phyloP scores from a whole-genome alignment of 2,797 vertebrate genomes.

The Monodelphis domestica region DNA sequence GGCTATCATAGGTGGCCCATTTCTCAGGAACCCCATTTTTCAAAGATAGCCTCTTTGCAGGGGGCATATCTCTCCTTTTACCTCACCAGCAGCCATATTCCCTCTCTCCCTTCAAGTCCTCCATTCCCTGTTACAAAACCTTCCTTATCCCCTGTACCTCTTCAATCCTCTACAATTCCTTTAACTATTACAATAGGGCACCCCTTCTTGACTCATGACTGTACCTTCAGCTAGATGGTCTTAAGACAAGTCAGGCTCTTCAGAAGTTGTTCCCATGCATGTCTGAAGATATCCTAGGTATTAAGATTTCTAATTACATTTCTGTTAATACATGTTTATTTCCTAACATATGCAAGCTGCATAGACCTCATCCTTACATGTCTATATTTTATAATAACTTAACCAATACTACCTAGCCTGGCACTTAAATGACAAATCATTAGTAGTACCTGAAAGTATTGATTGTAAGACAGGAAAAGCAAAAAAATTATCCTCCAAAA shows the following conservation, averaged over 20 bases:
- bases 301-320: not conserved
- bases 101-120: too few species aligned
- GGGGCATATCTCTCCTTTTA: too few species aligned
- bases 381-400: not conserved
- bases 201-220: not conserved
- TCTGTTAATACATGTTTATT: conserved; percentile 44
- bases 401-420: conserved; percentile 27
- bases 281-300: not conserved
- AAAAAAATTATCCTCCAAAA: conserved; percentile 39
- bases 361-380: not conserved
- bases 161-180: too few species aligned
- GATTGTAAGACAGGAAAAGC: conserved; percentile 49
- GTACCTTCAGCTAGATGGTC: not conserved
- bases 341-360: conserved; percentile 9
- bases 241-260: not conserved
- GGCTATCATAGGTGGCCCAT: too few species aligned
- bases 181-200: too few species aligned
- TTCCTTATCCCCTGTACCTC: too few species aligned
- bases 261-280: not conserved
- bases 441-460: not conserved
- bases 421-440: conserved; percentile 5
- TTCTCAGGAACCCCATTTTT: too few species aligned
- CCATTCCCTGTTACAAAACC: too few species aligned
- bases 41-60: too few species aligned
- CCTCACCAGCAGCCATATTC: too few species aligned